Evolutionary conservation across 2,113 vertebrate species (phyloP), one percentile per base, ranked within the genome.

Genomic region (Clarias gariepinus): DNA sequence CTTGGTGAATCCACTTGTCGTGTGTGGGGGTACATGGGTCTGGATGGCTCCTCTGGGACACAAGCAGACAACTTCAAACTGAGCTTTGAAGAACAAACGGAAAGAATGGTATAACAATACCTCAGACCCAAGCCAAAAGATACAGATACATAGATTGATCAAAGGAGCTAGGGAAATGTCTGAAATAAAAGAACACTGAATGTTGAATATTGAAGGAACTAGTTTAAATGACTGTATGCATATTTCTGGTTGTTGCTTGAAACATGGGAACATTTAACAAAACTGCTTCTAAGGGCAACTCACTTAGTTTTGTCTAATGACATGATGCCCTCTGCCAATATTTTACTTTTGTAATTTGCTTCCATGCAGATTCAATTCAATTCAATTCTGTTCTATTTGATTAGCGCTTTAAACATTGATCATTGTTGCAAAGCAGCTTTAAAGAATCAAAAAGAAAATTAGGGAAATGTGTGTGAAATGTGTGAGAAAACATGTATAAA

Each of bases 21-120:
- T 0, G 87, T 98, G 68, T 95, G 94, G 33, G 97, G 97, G 0
- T 98, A 97, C 94, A 98, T 99, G 96, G 96, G 96, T 87, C 94
- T 99, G 93, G 97, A 99, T 93, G 96, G 94, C 74, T 92, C 94
- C 77, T 92, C 93, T 28, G 96, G 94, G 90, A 94, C 94, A 81
- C 95, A 95, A 84, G 89, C 93, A 21, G 97, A 98, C 90, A 89
- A 95, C 0, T 96, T 97, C 93, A 98, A 98, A 85, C 90, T 99
- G 89, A 95, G 92, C 91, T 98, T 98, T 2, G 97, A 98, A 82
- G 96, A 98, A 82, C 96, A 97, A 89, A 92, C 94, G 0, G 95
- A 97, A 9, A 92, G 91, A 2, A 95, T 91, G 96, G 98, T 98
- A 93, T 92, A 92, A 74, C 57, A 82, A 52, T 57, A n/a, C 33